Percentiles rank a stretch among this genome's conserved stretches.
phyloP scores from a whole-genome alignment of 2,113 vertebrate species.

The Condylura cristata region DNA sequence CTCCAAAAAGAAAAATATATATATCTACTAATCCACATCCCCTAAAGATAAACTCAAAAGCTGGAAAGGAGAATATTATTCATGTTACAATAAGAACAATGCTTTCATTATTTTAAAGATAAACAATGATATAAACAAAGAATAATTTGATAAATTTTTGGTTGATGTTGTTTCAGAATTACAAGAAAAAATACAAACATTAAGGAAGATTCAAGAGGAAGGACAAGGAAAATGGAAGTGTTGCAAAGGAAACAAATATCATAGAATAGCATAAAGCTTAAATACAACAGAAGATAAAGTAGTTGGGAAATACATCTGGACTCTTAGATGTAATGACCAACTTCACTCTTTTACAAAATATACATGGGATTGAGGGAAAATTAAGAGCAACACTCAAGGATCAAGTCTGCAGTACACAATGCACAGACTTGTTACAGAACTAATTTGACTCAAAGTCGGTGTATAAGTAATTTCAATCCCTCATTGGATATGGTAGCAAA shows the following conservation, averaged over 20 bases:
- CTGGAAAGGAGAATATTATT: not conserved
- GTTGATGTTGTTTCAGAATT: not conserved
- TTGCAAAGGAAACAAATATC: not conserved
- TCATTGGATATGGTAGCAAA: not conserved
- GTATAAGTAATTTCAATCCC: not conserved
- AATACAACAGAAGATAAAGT: not conserved
- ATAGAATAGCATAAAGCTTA: not conserved
- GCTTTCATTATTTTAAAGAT: not conserved
- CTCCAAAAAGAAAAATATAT: not conserved
- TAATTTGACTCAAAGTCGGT: not conserved
- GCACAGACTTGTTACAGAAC: not conserved
- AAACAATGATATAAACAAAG: not conserved
- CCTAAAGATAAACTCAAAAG: not conserved
- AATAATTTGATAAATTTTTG: not conserved
- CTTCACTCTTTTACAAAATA: not conserved
- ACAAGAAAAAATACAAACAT: not conserved
- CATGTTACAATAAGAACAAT: not conserved
- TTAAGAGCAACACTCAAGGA: not conserved
- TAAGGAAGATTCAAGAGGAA: not conserved
- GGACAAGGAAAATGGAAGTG: not conserved
- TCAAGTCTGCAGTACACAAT: not conserved
- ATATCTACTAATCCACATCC: no score
- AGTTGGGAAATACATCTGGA: not conserved
- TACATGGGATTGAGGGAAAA: not conserved
- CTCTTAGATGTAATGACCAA: not conserved